Evolutionary conservation across 2,888 invertebrate species (phyloP).

Genomic region (Cremastinae sp.): DNA sequence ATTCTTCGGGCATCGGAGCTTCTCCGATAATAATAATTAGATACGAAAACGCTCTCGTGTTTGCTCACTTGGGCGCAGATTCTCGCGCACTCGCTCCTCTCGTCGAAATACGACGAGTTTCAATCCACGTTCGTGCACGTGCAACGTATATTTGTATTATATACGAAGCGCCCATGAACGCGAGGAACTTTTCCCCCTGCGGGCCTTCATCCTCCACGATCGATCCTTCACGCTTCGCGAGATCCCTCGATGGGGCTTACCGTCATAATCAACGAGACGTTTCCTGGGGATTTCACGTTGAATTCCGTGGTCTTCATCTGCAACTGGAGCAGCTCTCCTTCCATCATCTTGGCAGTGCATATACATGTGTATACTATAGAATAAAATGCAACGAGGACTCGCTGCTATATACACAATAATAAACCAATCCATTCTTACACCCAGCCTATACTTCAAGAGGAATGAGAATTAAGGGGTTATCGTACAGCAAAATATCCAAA

Average conservation of each 20-base stretch:
- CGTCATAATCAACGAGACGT: conserved; percentile 62
- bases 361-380: no score
- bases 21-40: conserved; percentile 76
- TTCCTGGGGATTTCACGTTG: conserved; percentile 52
- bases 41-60: conserved; percentile 62
- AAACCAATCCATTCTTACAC: conserved; percentile 18
- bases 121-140: neutral
- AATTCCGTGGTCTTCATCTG: conserved; percentile 50
- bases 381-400: neutral
- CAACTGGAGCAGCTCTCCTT: conserved; percentile 42
- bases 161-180: conserved; percentile 39
- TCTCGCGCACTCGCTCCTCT: conserved; percentile 37
- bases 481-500: no score
- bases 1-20: conserved; percentile 64
- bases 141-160: neutral
- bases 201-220: conserved; percentile 56
- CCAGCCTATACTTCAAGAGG: no score
- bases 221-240: conserved; percentile 60
- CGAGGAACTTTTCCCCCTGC: conserved; percentile 56
- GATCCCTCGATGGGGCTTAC: conserved; percentile 56
- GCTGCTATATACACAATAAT: conserved; percentile 12
- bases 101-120: neutral
- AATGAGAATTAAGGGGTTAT: no score
- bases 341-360: conserved; percentile 12
- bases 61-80: conserved; percentile 64